Base-by-base conservation (phyloP, 2,797 vertebrate species). In the Bovichtus variegatus region DNA sequence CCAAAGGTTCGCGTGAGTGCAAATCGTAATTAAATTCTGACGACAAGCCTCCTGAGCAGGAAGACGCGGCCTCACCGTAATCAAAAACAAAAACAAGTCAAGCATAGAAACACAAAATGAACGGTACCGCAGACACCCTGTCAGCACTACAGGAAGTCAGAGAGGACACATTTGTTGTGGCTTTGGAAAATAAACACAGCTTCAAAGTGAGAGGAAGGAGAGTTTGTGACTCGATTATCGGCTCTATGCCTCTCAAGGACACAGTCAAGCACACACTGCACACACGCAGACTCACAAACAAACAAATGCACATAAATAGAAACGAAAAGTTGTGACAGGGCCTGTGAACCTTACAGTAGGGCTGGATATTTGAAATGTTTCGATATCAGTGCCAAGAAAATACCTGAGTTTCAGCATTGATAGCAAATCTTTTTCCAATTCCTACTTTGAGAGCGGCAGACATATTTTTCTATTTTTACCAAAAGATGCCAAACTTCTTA, bases 11-110 rank as follows among this genome's bases (percentile, higher is more conserved):
- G 53, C 41, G 54, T 27, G 71, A 78, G 47, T 54, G 34, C 54
- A 81, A 74, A 49, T 61, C 34, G 19, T 78, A 78, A 79, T 80
- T 79, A 69, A 38, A 76, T 63, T 58, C 70, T 74, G 27, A 74
- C 54, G 44, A 68, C 44, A 64, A 54, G 53, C 36, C 41, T 78
- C 54, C 51, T 36, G 49, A 70, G 61, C 40, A 70, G 51, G 50
- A 65, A 47, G 74, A 44, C 29, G 70, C 38, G 7, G 44, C 64
- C 47, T 58, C 53, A 13, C 58, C 27, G 16, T 41, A 70, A 43
- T 62, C 50, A 41, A 64, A 66, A 62, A 64, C 47, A 81, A 67
- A 44, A 69, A 60, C 63, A 66, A 73, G 68, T 53, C 19, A 11
- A 69, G 49, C 66, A 16, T 61, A 63, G 63, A 64, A n/a, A 67